A percentile compares a stretch with the other conserved stretches of the same genome.
Evolutionary conservation across 2,888 invertebrate genomes (phyloP).

Genomic region (Dryadula phaetusa): DNA sequence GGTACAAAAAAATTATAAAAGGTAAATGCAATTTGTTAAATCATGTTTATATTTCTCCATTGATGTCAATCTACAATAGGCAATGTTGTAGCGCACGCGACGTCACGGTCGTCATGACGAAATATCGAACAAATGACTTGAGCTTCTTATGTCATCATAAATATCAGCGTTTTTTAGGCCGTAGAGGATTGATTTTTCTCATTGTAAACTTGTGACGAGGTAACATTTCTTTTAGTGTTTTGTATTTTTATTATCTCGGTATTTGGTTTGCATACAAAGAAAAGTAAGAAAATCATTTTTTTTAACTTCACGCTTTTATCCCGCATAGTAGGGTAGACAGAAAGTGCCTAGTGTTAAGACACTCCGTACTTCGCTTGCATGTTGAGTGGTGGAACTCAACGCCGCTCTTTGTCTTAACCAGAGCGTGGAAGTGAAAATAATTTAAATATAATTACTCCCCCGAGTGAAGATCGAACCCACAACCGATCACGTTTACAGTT

Average conservation of each 20-base stretch:
- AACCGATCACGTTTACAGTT: too few relatives aligned
- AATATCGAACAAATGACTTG: slow-evolving; percentile 12
- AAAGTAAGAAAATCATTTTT: too few relatives aligned
- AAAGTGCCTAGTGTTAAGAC: too few relatives aligned
- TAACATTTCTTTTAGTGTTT: background rate
- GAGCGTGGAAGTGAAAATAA: too few relatives aligned
- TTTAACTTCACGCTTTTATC: too few relatives aligned
- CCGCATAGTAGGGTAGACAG: too few relatives aligned
- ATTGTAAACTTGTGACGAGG: background rate
- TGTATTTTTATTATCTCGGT: background rate
- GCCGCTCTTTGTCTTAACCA: too few relatives aligned
- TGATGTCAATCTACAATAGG: background rate
- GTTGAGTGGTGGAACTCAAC: too few relatives aligned
- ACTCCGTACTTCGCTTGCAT: too few relatives aligned
- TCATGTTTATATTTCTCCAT: background rate
- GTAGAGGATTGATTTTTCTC: background rate
- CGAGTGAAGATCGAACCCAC: too few relatives aligned
- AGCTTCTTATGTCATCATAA: background rate
- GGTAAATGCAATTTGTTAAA: background rate
- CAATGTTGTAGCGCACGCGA: slow-evolving; percentile 11
- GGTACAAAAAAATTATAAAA: background rate
- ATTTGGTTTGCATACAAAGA: background rate
- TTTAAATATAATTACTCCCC: too few relatives aligned
- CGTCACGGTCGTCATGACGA: slow-evolving; percentile 11
- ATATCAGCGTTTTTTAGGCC: background rate